Percentiles rank a stretch among this genome's conserved stretches.
These are phyloP conservation scores for western clawed frog (Xenopus tropicalis) DNA, from an alignment of 2,113 vertebrate genomes.

Conservation along the genomic window DNA sequence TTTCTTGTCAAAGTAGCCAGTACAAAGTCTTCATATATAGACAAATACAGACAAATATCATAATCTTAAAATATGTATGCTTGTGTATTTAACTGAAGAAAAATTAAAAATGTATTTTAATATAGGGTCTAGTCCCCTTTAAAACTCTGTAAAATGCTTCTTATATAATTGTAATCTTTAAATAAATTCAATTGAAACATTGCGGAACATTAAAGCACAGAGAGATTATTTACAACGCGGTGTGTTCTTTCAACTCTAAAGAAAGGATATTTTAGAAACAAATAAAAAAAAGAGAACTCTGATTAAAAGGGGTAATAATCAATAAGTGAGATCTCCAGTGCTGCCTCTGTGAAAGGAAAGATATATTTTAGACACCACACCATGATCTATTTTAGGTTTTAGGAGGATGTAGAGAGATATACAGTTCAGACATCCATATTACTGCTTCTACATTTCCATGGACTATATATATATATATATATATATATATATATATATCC, in stretches of 20 bases:
- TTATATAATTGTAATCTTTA: too few species aligned
- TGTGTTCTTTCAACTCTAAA: neutral
- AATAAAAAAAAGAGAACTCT: neutral
- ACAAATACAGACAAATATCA: too few species aligned
- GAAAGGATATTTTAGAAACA: neutral
- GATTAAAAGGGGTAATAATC: slow-evolving; percentile 4
- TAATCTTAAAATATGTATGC: too few species aligned
- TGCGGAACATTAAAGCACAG: neutral
- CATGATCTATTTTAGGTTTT: slow-evolving; percentile 4
- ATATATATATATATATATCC: too few species aligned
- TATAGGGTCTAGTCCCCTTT: too few species aligned
- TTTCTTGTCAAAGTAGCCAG: too few species aligned
- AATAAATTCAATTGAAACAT: too few species aligned
- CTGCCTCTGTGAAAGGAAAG: slow-evolving; percentile 1
- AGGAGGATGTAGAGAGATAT: neutral
- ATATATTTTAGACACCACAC: neutral
- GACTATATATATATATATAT: too few species aligned
- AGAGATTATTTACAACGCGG: neutral
- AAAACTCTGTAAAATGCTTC: too few species aligned
- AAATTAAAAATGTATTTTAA: neutral
- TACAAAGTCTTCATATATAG: too few species aligned
- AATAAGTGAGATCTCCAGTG: slow-evolving; percentile 20
- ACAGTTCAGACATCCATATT: neutral
- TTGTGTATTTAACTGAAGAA: neutral
- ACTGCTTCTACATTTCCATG: neutral